A percentile compares a stretch with the other conserved stretches of the same genome.
These are phyloP conservation scores for Epizoanthus rinbou DNA, from an alignment of 92 coral and sea anemone genomes.

Conservation along the genomic window DNA sequence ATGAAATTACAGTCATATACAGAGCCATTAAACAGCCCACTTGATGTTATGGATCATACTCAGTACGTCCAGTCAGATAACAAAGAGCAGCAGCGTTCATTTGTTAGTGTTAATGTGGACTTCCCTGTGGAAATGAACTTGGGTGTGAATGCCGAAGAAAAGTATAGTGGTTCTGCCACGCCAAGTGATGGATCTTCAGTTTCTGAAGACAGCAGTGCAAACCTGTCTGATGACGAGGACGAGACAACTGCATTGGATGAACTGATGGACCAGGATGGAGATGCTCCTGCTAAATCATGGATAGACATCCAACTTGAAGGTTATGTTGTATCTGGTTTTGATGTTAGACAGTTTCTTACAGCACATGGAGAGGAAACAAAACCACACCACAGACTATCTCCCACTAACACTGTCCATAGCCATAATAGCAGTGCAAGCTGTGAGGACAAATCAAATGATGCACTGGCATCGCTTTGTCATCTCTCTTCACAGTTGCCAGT, in stretches of 20 bases:
- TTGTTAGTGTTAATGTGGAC: background rate
- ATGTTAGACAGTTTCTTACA: conserved; percentile 15
- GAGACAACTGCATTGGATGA: background rate
- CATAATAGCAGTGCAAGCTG: background rate
- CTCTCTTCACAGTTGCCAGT: conserved; percentile 13
- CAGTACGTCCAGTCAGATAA: conserved; percentile 22
- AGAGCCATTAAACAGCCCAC: background rate
- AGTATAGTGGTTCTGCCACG: background rate
- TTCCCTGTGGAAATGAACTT: background rate
- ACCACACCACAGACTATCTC: background rate
- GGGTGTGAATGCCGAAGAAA: conserved; percentile 1
- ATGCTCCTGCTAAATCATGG: background rate
- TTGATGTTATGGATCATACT: background rate
- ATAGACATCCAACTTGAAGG: conserved; percentile 6
- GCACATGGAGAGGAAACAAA: background rate
- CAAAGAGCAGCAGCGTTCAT: background rate
- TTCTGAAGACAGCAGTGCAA: conserved; percentile 1
- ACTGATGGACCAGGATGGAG: background rate
- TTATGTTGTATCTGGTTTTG: conserved; percentile 11
- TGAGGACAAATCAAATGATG: conserved; percentile 14
- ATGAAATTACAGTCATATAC: background rate
- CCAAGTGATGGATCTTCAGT: background rate
- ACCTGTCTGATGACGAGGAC: background rate
- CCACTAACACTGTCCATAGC: background rate
- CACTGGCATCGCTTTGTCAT: conserved; percentile 16